phyloP scores from a whole-genome alignment of 2,797 vertebrate species.

The Simalia tracyae region DNA sequence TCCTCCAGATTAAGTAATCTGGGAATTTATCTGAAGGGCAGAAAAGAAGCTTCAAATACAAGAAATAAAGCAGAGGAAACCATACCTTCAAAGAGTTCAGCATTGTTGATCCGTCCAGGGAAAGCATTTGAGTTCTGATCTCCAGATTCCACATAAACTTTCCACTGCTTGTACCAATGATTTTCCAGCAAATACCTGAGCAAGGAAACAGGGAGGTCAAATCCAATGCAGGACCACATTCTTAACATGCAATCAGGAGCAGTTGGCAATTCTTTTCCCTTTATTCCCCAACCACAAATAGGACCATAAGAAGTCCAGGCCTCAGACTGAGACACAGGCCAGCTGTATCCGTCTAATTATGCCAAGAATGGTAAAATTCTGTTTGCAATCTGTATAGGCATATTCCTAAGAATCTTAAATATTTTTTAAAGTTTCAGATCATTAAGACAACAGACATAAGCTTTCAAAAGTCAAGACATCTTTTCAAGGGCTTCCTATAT shows the following conservation, averaged over 20 bases:
- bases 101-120: slow-evolving; percentile 83
- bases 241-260: not conserved
- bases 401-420: not conserved
- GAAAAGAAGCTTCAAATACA: not conserved
- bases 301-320: not conserved
- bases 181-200: slow-evolving; percentile 82
- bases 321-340: not conserved
- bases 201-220: not conserved
- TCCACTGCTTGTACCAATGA: slow-evolving; percentile 84
- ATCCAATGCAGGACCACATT: not conserved
- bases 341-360: no score
- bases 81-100: slow-evolving; percentile 81
- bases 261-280: not conserved
- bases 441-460: not conserved
- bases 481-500: not conserved
- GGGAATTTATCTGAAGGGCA: not conserved
- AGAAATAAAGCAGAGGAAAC: not conserved
- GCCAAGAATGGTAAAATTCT: not conserved
- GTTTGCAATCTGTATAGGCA: not conserved
- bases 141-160: slow-evolving; percentile 78
- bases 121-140: slow-evolving; percentile 81
- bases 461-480: not conserved
- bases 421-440: not conserved
- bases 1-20: not conserved
- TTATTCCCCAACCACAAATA: no score